These are phyloP conservation scores for Linnaemya tessellans DNA, from an alignment of 2,888 invertebrate genomes.

Conservation along the genomic window DNA sequence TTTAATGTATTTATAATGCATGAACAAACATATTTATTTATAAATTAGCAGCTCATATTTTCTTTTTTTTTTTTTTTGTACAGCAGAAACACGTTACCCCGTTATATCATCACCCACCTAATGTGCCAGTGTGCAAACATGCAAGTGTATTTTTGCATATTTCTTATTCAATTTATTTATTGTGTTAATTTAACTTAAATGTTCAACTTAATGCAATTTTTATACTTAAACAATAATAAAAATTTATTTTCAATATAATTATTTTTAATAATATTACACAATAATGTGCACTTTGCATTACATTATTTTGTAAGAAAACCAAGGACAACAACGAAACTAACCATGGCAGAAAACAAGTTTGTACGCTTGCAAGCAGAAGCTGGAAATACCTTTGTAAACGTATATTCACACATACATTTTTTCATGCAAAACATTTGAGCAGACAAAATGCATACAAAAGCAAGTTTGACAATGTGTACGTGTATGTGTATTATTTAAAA, in stretches of 20 bases:
- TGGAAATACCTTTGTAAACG: neutral
- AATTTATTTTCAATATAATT: slow-evolving; percentile 65
- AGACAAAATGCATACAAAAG: slow-evolving; percentile 6
- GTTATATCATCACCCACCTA: too few species aligned
- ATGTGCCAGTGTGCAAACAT: too few species aligned
- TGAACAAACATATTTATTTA: too few species aligned
- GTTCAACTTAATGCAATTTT: slow-evolving; percentile 37
- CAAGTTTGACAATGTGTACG: neutral
- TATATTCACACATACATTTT: neutral
- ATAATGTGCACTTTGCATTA: slow-evolving; percentile 54
- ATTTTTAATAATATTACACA: slow-evolving; percentile 56
- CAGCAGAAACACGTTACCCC: too few species aligned
- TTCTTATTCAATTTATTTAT: slow-evolving; percentile 4
- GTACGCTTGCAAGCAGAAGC: neutral
- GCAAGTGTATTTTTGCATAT: neutral
- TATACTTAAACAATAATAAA: slow-evolving; percentile 53
- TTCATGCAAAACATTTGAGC: neutral
- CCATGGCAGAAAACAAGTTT: neutral
- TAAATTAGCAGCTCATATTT: too few species aligned
- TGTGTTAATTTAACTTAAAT: slow-evolving; percentile 19
- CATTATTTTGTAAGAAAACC: slow-evolving; percentile 44
- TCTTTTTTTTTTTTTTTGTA: too few species aligned
- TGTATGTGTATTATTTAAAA: neutral
- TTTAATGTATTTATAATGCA: too few species aligned
- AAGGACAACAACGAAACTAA: neutral